Conservation (phyloP, 1,140 invertebrate species). For the Drosophila tsacasi region DNA sequence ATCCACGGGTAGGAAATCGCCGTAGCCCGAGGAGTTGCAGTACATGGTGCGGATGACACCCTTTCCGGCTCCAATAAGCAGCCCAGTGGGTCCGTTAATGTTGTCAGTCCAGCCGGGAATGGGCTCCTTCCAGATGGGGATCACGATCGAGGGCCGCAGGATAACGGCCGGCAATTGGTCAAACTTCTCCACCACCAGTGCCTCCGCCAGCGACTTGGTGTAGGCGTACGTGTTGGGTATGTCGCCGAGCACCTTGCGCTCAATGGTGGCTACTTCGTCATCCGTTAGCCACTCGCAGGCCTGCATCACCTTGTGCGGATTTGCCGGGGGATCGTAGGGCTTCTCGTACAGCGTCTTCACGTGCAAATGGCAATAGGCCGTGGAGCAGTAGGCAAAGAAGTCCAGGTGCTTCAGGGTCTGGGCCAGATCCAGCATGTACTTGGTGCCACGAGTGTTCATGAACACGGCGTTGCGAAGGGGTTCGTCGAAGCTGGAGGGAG, state of each 20-base stretch:
- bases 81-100: constrained; percentile 94
- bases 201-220: constrained; percentile 95
- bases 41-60: constrained; percentile 91
- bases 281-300: constrained; percentile 95
- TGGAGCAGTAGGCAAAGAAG: constrained; percentile 88
- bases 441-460: constrained; percentile 91
- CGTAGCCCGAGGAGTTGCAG: constrained; percentile 86
- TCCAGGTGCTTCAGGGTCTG: constrained; percentile 90
- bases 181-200: constrained; percentile 91
- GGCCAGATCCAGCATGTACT: constrained; percentile 90
- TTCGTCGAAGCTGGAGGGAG: constrained; percentile 88
- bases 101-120: constrained; percentile 97
- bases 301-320: constrained; percentile 95
- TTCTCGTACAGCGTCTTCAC: constrained; percentile 89
- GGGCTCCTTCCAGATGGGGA: constrained; percentile 93
- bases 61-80: constrained; percentile 89
- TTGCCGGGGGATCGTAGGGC: constrained; percentile 93
- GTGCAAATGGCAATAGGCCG: constrained; percentile 88
- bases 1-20: constrained; percentile 91
- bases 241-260: constrained; percentile 89
- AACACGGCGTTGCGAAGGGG: constrained; percentile 90
- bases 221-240: constrained; percentile 97
- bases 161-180: constrained; percentile 92
- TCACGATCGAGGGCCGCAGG: constrained; percentile 95
- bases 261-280: constrained; percentile 89